phyloP scores from a whole-genome alignment of 2,888 invertebrate genomes.

The Schrankia costaestrigalis region DNA sequence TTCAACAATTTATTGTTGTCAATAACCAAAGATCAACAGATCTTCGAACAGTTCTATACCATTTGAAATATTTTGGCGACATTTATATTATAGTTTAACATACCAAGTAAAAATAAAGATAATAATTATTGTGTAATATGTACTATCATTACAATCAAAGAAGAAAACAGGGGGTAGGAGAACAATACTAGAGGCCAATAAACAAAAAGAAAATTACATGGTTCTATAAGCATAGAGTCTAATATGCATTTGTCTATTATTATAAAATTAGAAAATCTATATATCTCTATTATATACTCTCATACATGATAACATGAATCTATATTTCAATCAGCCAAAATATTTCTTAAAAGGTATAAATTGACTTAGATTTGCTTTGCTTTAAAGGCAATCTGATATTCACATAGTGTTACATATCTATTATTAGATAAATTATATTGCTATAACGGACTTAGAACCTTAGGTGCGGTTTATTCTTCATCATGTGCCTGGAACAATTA shows the following conservation, averaged over 20 bases:
- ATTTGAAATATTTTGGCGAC: constrained; percentile 50
- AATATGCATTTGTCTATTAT: constrained; percentile 1
- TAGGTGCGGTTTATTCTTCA: constrained; percentile 93
- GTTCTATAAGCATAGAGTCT: too few species aligned
- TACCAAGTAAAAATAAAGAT: background rate
- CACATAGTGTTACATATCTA: constrained; percentile 56
- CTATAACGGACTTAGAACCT: constrained; percentile 82
- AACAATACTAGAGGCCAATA: too few species aligned
- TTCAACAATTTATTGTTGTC: constrained; percentile 73
- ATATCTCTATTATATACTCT: too few species aligned
- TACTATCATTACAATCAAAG: too few species aligned
- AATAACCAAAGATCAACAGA: constrained; percentile 72
- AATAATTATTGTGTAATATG: constrained; percentile 2
- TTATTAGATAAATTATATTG: constrained; percentile 56
- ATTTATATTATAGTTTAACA: background rate
- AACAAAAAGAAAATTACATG: constrained; percentile 8
- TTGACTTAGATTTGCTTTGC: constrained; percentile 64
- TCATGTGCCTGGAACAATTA: constrained; percentile 87
- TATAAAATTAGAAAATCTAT: constrained; percentile 9
- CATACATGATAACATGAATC: constrained; percentile 5
- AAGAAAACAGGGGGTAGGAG: too few species aligned
- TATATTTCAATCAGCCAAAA: constrained; percentile 42
- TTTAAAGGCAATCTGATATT: constrained; percentile 59
- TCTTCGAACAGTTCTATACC: constrained; percentile 57
- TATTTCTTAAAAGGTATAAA: constrained; percentile 62